These are phyloP conservation scores for Xestia xanthographa DNA, from an alignment of 2,888 invertebrate genomes.

Conservation along the genomic window DNA sequence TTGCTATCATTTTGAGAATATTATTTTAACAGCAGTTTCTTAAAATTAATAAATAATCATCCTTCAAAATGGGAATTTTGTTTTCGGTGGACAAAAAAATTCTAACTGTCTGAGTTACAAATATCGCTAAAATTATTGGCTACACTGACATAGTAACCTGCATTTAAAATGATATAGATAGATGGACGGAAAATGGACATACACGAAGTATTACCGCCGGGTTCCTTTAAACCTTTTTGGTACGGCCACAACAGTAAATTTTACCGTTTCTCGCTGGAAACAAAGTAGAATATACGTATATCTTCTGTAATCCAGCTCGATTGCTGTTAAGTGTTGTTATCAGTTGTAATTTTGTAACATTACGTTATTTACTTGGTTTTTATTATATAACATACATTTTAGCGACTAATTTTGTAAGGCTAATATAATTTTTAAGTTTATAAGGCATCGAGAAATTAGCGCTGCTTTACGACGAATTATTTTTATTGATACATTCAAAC, in stretches of 20 bases:
- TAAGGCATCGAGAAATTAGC: constrained; percentile 2
- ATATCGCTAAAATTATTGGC: constrained; percentile 11
- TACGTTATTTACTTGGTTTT: constrained; percentile 25
- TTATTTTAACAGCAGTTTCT: background rate
- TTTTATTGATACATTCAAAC: constrained; percentile 1
- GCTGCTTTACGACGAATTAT: constrained; percentile 5
- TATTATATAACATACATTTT: constrained; percentile 13
- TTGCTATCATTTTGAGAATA: background rate
- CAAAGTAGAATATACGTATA: constrained; percentile 59
- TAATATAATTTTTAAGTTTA: background rate
- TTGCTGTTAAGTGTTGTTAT: constrained; percentile 49
- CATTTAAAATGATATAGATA: constrained; percentile 4
- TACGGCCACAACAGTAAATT: constrained; percentile 63
- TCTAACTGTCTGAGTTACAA: constrained; percentile 10
- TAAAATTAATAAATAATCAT: background rate
- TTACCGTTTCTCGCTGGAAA: constrained; percentile 62
- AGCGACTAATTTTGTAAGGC: background rate
- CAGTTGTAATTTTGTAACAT: constrained; percentile 37
- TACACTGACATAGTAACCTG: constrained; percentile 26
- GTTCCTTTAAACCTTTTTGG: constrained; percentile 62
- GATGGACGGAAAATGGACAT: constrained; percentile 4
- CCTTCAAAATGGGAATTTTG: background rate
- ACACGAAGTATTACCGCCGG: constrained; percentile 38
- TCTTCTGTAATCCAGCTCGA: constrained; percentile 50
- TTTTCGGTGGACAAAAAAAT: constrained; percentile 11